A percentile compares a stretch with the other conserved stretches of the same genome.
Conservation (phyloP, 2,888 invertebrate genomes). For the Carpatolechia fugitivella region DNA sequence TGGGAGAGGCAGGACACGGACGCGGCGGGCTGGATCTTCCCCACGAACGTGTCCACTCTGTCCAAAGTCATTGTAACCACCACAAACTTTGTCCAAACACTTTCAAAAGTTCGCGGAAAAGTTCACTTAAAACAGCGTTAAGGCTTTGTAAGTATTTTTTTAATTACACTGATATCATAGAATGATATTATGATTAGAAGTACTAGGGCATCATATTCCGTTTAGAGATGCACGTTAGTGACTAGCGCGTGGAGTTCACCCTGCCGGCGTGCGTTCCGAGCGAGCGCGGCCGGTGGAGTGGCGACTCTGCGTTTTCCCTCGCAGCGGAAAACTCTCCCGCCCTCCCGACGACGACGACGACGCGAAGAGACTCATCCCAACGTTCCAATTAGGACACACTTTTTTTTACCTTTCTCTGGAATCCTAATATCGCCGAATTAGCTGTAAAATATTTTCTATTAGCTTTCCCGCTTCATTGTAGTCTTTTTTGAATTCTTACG, state of each 20-base stretch:
- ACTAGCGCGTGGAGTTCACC: constrained; percentile 14
- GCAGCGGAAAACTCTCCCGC: constrained; percentile 54
- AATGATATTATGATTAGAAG: constrained; percentile 2
- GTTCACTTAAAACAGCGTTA: neutral
- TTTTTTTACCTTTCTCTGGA: constrained; percentile 38
- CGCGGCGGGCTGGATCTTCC: constrained; percentile 71
- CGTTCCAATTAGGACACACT: constrained; percentile 43
- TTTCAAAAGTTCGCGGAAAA: neutral
- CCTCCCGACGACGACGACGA: constrained; percentile 52
- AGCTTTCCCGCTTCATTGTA: neutral
- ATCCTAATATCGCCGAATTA: constrained; percentile 35
- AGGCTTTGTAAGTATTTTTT: neutral
- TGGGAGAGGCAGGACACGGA: constrained; percentile 75
- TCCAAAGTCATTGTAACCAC: constrained; percentile 67
- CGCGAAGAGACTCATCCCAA: no score
- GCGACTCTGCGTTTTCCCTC: constrained; percentile 42
- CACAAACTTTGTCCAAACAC: constrained; percentile 20
- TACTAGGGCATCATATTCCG: constrained; percentile 9
- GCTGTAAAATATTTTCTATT: neutral
- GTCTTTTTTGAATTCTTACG: neutral
- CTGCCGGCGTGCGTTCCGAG: constrained; percentile 47
- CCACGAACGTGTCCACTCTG: constrained; percentile 67
- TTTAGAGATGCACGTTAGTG: neutral
- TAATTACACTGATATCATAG: neutral
- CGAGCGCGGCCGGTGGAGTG: constrained; percentile 53